These are phyloP conservation scores for Corydoras sp. DNA, from an alignment of 2,113 vertebrate genomes.

Conservation along the genomic window DNA sequence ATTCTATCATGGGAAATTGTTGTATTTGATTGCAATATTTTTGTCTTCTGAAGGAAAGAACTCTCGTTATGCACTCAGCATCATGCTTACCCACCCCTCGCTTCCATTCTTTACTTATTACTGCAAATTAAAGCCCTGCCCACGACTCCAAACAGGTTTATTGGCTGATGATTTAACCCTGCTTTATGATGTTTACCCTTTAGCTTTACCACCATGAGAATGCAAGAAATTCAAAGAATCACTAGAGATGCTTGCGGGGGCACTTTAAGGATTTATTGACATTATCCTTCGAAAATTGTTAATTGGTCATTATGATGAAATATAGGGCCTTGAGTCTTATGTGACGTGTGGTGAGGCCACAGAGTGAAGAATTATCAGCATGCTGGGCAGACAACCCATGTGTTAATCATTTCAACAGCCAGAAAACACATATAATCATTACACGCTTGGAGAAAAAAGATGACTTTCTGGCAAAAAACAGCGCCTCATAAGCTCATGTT, in stretches of 20 bases:
- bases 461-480: neutral
- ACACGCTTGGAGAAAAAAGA: constrained; percentile 12
- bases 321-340: constrained; percentile 35
- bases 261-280: constrained; percentile 27
- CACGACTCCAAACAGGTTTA: constrained; percentile 30
- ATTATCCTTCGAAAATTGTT: constrained; percentile 41
- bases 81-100: constrained; percentile 33
- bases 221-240: constrained; percentile 9
- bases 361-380: constrained; percentile 29
- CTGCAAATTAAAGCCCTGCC: constrained; percentile 12
- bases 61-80: neutral
- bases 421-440: constrained; percentile 26
- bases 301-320: constrained; percentile 44
- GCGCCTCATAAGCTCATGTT: no score
- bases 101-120: neutral
- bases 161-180: constrained; percentile 38
- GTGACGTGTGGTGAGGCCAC: constrained; percentile 33
- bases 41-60: neutral
- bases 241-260: constrained; percentile 11
- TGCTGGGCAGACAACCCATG: constrained; percentile 2
- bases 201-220: constrained; percentile 17
- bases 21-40: constrained; percentile 22
- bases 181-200: constrained; percentile 41
- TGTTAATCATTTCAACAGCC: constrained; percentile 26
- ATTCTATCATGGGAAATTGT: constrained; percentile 47